A percentile compares a stretch with the other conserved stretches of the same genome.
Conservation (phyloP, 2,113 vertebrate species). For the Grantiella picta region DNA sequence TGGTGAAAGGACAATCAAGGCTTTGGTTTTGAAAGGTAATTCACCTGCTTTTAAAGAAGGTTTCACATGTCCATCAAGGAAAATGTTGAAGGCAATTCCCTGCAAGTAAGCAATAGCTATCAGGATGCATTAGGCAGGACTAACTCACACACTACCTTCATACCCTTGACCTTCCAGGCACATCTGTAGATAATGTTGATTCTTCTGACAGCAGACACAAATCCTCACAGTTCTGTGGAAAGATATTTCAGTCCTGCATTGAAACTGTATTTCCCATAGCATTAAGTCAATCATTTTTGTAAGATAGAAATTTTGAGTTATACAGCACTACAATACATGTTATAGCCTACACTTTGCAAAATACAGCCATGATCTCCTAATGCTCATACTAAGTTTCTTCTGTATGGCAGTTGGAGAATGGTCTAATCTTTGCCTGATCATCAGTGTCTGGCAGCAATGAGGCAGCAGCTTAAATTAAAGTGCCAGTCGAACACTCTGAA, state of each 20-base stretch:
- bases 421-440: not conserved
- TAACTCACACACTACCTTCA: not conserved
- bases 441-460: not conserved
- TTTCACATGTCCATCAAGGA: not conserved
- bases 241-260: not conserved
- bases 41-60: not conserved
- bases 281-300: not conserved
- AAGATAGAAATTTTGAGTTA: not conserved
- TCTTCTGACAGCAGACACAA: constrained; percentile 7
- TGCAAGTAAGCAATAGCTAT: not conserved
- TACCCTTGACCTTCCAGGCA: not conserved
- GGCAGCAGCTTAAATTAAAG: not conserved
- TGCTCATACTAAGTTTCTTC: not conserved
- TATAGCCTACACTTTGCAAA: not conserved
- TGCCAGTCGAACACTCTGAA: not conserved
- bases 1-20: not conserved
- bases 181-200: not conserved
- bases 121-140: not conserved
- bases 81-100: not conserved
- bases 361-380: not conserved
- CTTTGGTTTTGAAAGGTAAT: not conserved
- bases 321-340: not conserved
- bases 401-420: not conserved
- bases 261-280: not conserved
- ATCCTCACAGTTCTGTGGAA: not conserved